Base-by-base conservation (phyloP, 1,140 invertebrate genomes). In the Neotoxoptera formosana region DNA sequence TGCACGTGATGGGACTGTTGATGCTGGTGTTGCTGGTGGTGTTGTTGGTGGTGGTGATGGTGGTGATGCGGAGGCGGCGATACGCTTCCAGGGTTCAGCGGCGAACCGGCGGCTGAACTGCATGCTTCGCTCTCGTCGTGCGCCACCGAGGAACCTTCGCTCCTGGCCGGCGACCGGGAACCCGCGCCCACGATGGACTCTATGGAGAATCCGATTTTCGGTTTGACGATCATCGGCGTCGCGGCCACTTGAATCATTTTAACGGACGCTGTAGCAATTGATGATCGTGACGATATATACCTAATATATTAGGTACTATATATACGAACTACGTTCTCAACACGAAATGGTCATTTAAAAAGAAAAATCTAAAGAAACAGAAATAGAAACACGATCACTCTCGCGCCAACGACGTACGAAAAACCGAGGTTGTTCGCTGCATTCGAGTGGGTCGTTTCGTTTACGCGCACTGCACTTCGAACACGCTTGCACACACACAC, bases 201-300 rank as follows among this genome's bases (percentile, higher is more conserved):
- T 95, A 99, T 99, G 94, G 98, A 98, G 95, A 99, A 99, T 95
- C 98, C 98, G 95, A 99, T 97, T 96, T 98, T 99, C 86, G 98
- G 98, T 96, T 98, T 98, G 93, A 97, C 97, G 94, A 97, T 97
- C 95, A 97, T 97, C 95, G 97, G 96, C 95, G 97, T 96, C 94
- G 98, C 97, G 96, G 97, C 90, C 81, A 93, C 91, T 93, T 93
- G 91, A 25, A 93, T 93, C 91, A 93, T 93, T 86, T 93, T 86
- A 87, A 51, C 25, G 30, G 30, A 34, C 36, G 23, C 41, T 21
- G 21, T 23, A 25, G 14, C 48, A 20, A 86, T 8, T 47, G 14
- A 11, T 21, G 41, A 25, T 83, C 81, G 81, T 83, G 23, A 23
- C 51, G 51, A 53, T 83, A 9, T 81, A 34, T 34, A 9, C 14